Evolutionary conservation across 2,888 invertebrate genomes (phyloP), one percentile per base, ranked within the genome.

Genomic region (Caenorhabditis sp.): DNA sequence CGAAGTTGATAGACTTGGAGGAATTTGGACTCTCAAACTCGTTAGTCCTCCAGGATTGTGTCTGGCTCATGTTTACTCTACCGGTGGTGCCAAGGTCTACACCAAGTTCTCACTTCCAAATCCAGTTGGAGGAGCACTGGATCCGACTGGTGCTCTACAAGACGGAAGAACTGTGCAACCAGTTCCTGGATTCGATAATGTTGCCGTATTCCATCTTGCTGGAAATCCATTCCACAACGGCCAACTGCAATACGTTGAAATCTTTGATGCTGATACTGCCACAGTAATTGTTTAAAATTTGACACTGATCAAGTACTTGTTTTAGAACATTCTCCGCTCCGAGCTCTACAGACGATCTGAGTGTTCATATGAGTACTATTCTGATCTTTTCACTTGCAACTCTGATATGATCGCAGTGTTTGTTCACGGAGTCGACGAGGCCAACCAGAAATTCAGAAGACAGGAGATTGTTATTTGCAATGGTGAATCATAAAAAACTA

Each of bases 371-470:
- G 84, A 87, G 69, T 89, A 84, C 80, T 85, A 83, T 65, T 88
- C 89, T 0, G 87, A 88, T 62, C 76, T 84, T 53, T 85, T 89
- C 71, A 82, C 65, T 26, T 89, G 89, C 62, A 76, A 84, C n/a
- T 68, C 84, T 20, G 86, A 84, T 28, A 71, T 86, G 72, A 58
- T 86, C 28, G 84, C 37, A 11, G 70, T 86, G 8, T 83, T 70
- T 35, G 69, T 88, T 32, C 85, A 85, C 72, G 88, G 88, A 64
- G 78, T 82, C 53, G 87, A 87, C 53, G 81, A 83, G 51, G 60
- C 28, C n/a, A 82, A 84, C 26, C 77, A 81, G 47, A 80, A 83
- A 53, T 88, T 87, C 81, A 70, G 82, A 47, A 71, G 86, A 47
- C 80, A 85, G 53, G 68, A 77, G 53, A 28, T 82, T 44, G 84